These are phyloP conservation scores for Amblyopsis hoosieri DNA, from an alignment of 2,797 vertebrate species.

Conservation along the genomic window DNA sequence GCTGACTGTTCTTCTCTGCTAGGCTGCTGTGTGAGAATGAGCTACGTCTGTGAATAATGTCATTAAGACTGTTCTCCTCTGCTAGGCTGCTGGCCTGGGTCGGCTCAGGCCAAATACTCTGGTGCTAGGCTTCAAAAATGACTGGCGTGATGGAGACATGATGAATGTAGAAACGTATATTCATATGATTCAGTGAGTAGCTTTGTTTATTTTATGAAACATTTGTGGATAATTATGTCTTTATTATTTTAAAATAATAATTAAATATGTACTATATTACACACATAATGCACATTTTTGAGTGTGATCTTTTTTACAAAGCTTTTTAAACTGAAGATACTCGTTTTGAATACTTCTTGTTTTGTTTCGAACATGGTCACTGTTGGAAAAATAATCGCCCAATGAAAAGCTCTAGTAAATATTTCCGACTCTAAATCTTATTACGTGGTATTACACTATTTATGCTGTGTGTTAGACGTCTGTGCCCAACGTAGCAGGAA, in stretches of 20 bases:
- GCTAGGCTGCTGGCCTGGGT: constrained; percentile 91
- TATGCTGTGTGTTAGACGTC: background rate
- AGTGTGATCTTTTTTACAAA: too few relatives aligned
- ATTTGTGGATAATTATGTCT: too few relatives aligned
- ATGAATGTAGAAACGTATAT: constrained; percentile 96
- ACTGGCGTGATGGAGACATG: constrained; percentile 92
- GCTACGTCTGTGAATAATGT: background rate
- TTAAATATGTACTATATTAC: background rate
- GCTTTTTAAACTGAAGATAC: background rate
- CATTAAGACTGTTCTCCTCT: constrained; percentile 1
- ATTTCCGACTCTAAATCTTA: background rate
- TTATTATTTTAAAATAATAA: background rate
- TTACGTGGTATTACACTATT: background rate
- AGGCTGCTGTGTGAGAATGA: background rate
- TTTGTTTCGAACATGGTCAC: background rate
- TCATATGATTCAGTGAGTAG: constrained; percentile 94
- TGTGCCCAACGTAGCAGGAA: background rate
- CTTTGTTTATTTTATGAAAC: constrained; percentile 5
- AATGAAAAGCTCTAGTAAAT: background rate
- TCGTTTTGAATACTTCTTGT: background rate
- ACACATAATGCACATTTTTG: too few relatives aligned
- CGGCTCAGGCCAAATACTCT: constrained; percentile 94
- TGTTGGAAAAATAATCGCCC: background rate
- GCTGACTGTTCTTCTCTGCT: too few relatives aligned
- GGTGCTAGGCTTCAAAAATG: constrained; percentile 96